phyloP scores from a whole-genome alignment of 2,113 vertebrate genomes.

The Gymnarchus niloticus region DNA sequence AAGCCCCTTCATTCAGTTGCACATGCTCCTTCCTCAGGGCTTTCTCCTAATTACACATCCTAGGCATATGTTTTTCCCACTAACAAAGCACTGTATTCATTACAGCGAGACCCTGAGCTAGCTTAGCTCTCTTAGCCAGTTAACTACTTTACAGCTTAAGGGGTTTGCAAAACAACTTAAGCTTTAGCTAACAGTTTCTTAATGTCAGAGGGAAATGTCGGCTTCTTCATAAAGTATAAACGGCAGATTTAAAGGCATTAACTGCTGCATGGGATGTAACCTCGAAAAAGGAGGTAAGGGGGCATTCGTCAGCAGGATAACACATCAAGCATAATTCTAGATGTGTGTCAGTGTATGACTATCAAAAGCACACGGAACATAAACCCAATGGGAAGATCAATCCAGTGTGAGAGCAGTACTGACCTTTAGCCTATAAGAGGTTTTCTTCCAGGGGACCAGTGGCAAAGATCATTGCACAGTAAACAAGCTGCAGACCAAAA shows the following conservation, averaged over 20 bases:
- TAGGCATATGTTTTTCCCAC: slow-evolving; percentile 76
- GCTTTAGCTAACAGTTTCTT: slow-evolving; percentile 67
- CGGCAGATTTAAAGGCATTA: slow-evolving; percentile 33
- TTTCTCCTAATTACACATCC: slow-evolving; percentile 70
- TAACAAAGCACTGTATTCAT: slow-evolving; percentile 89
- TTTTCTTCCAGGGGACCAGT: not conserved
- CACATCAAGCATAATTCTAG: not conserved
- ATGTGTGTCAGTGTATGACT: not conserved
- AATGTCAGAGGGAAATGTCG: slow-evolving; percentile 40
- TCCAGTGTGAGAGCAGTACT: not conserved
- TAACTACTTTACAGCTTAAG: slow-evolving; percentile 85
- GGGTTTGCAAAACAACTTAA: slow-evolving; percentile 69
- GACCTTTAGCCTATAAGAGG: not conserved
- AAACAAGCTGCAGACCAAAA: not conserved
- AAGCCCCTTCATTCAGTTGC: slow-evolving; percentile 73
- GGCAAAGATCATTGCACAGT: not conserved
- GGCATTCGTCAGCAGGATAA: slow-evolving; percentile 25
- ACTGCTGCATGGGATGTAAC: slow-evolving; percentile 26
- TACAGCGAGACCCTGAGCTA: slow-evolving; percentile 69
- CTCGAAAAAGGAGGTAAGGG: slow-evolving; percentile 39
- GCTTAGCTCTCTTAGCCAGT: slow-evolving; percentile 75
- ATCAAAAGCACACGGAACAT: not conserved
- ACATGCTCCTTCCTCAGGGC: slow-evolving; percentile 63
- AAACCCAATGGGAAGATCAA: not conserved
- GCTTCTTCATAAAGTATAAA: slow-evolving; percentile 16